Evolutionary conservation across 2,888 invertebrate genomes (phyloP), one percentile per base, ranked within the genome.

Genomic region (Hylaea fasciaria): DNA sequence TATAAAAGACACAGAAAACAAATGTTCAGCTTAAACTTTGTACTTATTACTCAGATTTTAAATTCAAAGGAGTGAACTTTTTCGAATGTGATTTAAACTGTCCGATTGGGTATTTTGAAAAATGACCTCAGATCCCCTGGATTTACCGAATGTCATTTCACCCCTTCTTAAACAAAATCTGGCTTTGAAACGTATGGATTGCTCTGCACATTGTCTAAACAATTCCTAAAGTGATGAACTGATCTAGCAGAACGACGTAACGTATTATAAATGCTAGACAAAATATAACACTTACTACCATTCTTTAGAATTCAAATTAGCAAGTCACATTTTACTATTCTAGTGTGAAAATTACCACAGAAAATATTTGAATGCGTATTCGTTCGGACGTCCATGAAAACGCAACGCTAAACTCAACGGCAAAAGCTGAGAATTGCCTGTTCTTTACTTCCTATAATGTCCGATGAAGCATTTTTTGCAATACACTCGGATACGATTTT

Each of bases 121-220:
- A 91, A 91, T 91, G 83, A 88, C 83, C 85, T 83, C 68, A 69
- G 80, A 82, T 78, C 76, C 80, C 80, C 82, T 70, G 81, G 86
- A 83, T 85, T 86, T 84, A 82, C 81, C 76, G 76, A 88, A 89
- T 85, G 89, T 86, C 87, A 90, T 89, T 89, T 87, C 86, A 86
- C 83, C 91, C 91, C 86, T 85, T 86, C 83, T 84, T 82, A 78
- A 84, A 82, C 83, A 83, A 85, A 85, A 89, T 85, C 89, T 91
- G 89, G 78, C 80, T 85, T 82, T 86, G 87, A 88, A 86, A 80
- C 81, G 82, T 83, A 86, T 85, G 88, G 86, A 91, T 87, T 89
- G 88, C 85, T 79, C 74, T 79, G 81, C 80, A 85, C 84, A 86
- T 86, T 88, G 86, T 89, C 87, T 89, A 87, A 89, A 86, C 86